Evolutionary conservation across 2,888 invertebrate genomes (phyloP).

Genomic region (Lasioglossum oenotherae): DNA sequence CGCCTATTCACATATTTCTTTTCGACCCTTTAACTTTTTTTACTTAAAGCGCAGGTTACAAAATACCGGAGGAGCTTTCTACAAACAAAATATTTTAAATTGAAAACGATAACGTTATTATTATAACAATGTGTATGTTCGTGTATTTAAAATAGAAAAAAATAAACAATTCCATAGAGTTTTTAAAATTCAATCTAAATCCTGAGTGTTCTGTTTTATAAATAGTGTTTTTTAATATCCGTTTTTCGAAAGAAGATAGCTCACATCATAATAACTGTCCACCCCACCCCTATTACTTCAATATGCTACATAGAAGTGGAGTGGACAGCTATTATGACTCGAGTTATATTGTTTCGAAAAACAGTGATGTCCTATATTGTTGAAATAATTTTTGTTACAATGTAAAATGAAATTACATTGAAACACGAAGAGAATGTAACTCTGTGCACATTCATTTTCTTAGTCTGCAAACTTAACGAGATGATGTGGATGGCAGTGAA

Average conservation of each 20-base stretch:
- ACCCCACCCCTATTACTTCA: not conserved
- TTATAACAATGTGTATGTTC: not conserved
- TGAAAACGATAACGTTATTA: not conserved
- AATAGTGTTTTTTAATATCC: not conserved
- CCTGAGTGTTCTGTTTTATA: not conserved
- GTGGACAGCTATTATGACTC: not conserved
- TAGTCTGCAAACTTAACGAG: not conserved
- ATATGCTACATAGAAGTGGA: not conserved
- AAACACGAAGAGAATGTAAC: not conserved
- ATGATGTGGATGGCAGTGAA: conserved; percentile 9
- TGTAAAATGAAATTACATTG: not conserved
- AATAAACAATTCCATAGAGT: not conserved
- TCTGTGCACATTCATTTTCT: not conserved
- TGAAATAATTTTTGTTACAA: not conserved
- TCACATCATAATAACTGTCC: not conserved
- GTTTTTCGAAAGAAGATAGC: not conserved
- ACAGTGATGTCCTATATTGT: not conserved
- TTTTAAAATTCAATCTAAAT: not conserved
- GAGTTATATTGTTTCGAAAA: not conserved
- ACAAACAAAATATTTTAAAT: not conserved
- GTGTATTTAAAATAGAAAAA: not conserved
- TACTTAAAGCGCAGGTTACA: not conserved
- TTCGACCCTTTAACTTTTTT: conserved; percentile 10
- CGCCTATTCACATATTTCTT: not conserved
- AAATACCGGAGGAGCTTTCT: not conserved